Conservation (phyloP, 2,797 vertebrate species). For the Propithecus deckenii region DNA sequence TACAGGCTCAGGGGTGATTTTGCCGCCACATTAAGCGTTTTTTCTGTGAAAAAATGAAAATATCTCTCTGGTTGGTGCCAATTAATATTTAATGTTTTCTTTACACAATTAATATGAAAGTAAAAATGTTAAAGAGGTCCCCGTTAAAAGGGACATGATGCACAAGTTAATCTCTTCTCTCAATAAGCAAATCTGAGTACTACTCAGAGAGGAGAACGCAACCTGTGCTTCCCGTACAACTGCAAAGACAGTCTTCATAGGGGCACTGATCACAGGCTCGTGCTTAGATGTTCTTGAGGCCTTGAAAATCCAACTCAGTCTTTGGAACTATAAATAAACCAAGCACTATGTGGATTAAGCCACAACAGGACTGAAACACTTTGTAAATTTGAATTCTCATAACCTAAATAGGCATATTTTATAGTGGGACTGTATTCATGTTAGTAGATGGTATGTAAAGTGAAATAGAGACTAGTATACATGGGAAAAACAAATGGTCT, state of each 20-base stretch:
- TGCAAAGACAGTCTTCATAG: not conserved
- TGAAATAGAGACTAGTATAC: not conserved
- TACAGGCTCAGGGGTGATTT: not conserved
- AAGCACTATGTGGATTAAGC: not conserved
- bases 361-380: not conserved
- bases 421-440: not conserved
- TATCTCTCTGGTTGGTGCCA: not conserved
- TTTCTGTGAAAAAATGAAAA: not conserved
- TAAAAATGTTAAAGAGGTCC: not conserved
- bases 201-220: not conserved
- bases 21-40: not conserved
- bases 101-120: not conserved
- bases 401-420: not conserved
- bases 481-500: not conserved
- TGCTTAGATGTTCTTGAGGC: not conserved
- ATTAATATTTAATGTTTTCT: not conserved
- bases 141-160: not conserved
- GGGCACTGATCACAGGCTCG: not conserved
- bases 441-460: not conserved
- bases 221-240: not conserved
- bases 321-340: not conserved
- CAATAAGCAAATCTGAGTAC: not conserved
- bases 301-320: not conserved
- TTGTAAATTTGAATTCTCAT: constrained; percentile 12
- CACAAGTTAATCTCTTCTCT: not conserved